Evolutionary conservation across 2,113 vertebrate genomes (phyloP), one percentile per base, ranked within the genome.

Genomic region (Corythoichthys haematopterus): DNA sequence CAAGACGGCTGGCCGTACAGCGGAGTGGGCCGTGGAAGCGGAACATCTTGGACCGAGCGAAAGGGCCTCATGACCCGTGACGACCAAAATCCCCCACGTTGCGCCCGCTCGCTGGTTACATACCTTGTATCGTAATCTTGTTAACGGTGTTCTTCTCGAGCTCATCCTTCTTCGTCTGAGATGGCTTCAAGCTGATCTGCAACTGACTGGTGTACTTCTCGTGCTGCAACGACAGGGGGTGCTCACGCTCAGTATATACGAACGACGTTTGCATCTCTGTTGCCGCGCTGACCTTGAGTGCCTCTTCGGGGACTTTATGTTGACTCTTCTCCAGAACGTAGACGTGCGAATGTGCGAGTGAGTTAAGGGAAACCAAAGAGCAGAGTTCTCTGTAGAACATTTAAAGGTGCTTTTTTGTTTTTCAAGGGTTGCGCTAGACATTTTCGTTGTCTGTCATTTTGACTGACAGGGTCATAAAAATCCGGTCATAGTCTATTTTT

Each of bases 171-270:
- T 88, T 92, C 50, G 87, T 63, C 7, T 83, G 84, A 0, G 84
- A 46, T 11, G 83, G 78, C 76, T 92, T 93, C 74, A 93, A 76
- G 9, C 88, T 91, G 90, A 97, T 95, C 88, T 96, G 95, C 40
- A 99, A 92, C 47, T 98, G 97, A 83, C 93, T 95, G 83, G 93
- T 97, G 86, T 99, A 99, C 78, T 99, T 99, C 90, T 99, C 96
- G 16, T 99, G 97, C 95, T 97, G 88, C 15, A 87, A 85, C 57
- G 69, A 43, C 71, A 87, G 64, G 65, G 45, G 50, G 66, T 51
- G 33, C 48, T 13, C 6, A 51, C 6, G 2, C 33, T 36, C 12
- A 7, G 33, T 4, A 6, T 0, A 11, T 1, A 2, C 10, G 12
- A 2, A 47, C 46, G 11, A 10, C 46, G 47, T 50, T 4, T 13